phyloP scores from a whole-genome alignment of 2,888 invertebrate species.

The Flabesymbios commensalis region DNA sequence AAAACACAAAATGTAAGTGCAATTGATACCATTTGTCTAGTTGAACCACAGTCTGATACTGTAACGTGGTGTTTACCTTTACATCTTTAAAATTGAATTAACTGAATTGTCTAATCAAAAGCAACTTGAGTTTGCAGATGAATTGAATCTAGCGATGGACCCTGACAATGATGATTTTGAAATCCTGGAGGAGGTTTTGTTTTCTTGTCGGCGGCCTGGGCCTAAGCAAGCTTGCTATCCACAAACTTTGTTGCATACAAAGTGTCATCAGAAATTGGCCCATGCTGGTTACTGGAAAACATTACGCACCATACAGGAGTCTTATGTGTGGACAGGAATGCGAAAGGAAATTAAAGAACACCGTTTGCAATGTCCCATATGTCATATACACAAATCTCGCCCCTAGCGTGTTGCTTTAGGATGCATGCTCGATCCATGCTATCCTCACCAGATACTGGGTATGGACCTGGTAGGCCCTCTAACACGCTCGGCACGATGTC shows the following conservation, averaged over 20 bases:
- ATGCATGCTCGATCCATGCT: neutral
- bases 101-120: neutral
- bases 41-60: too few species aligned
- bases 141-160: neutral
- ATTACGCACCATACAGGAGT: neutral
- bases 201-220: too few species aligned
- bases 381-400: neutral
- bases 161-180: neutral
- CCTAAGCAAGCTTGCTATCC: too few species aligned
- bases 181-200: neutral
- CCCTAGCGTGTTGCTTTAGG: neutral
- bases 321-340: slow-evolving; percentile 16
- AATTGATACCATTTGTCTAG: too few species aligned
- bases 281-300: slow-evolving; percentile 1
- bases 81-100: slow-evolving; percentile 2
- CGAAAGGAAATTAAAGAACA: neutral
- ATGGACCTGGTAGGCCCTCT: slow-evolving; percentile 14
- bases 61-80: neutral
- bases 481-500: neutral
- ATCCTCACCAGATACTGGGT: neutral
- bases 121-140: neutral
- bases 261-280: slow-evolving; percentile 7
- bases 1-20: too few species aligned
- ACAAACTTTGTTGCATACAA: too few species aligned
- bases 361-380: slow-evolving; percentile 2